These are phyloP conservation scores for Symphodus melops DNA, from an alignment of 2,113 vertebrate genomes.

Conservation along the genomic window DNA sequence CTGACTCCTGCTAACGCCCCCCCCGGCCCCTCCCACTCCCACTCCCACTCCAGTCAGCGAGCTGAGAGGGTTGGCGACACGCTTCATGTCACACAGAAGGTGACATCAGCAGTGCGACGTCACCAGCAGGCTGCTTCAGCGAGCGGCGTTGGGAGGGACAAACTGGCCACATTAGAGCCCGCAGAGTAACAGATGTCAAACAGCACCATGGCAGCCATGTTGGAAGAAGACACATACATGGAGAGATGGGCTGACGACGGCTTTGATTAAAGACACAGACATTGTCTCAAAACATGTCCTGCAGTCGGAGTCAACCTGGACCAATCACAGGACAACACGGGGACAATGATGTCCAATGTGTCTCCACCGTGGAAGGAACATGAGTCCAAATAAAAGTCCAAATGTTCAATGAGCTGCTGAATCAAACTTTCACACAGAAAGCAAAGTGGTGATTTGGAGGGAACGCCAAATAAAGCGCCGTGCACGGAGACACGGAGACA, in stretches of 20 bases:
- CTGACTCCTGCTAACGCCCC: conserved; percentile 42
- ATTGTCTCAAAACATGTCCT: too few relatives aligned
- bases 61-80: neutral
- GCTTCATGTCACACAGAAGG: neutral
- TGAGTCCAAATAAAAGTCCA: too few relatives aligned
- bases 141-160: conserved; percentile 29
- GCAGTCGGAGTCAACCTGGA: too few relatives aligned
- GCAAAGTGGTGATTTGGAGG: too few relatives aligned
- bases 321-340: too few relatives aligned
- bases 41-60: conserved; percentile 23
- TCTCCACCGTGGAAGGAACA: too few relatives aligned
- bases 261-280: neutral
- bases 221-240: conserved; percentile 34
- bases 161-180: conserved; percentile 44
- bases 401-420: too few relatives aligned
- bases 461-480: too few relatives aligned
- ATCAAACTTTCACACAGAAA: too few relatives aligned
- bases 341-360: too few relatives aligned
- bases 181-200: conserved; percentile 71
- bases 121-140: conserved; percentile 3
- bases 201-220: conserved; percentile 44
- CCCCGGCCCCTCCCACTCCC: conserved; percentile 52
- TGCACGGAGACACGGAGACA: too few relatives aligned
- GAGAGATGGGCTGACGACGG: neutral
- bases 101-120: conserved; percentile 16